These are phyloP conservation scores for Phalacrocorax aristotelis DNA, from an alignment of 2,113 vertebrate species.

Conservation along the genomic window DNA sequence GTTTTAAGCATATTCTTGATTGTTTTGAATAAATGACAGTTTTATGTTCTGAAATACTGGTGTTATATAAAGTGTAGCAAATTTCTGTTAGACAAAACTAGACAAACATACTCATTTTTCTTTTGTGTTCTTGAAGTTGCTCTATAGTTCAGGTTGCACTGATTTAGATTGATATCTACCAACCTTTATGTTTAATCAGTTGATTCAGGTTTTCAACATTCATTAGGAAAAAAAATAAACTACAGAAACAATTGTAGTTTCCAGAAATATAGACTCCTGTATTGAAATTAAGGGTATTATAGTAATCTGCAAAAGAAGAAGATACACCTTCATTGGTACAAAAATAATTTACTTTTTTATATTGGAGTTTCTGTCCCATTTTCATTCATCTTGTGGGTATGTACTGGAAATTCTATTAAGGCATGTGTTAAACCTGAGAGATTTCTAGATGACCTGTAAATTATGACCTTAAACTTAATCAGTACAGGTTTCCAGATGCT, in stretches of 20 bases:
- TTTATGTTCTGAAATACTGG: not conserved
- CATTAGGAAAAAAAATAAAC: not conserved
- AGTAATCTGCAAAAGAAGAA: not conserved
- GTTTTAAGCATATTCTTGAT: not conserved
- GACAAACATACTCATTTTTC: not conserved
- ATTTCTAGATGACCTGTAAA: not conserved
- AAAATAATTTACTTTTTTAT: not conserved
- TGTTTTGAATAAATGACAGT: not conserved
- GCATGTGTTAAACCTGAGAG: not conserved
- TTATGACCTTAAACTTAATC: not conserved
- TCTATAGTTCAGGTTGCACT: not conserved
- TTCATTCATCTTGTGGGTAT: not conserved
- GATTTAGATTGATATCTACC: not conserved
- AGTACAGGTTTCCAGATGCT: not conserved
- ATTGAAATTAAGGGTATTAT: not conserved
- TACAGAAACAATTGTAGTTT: not conserved
- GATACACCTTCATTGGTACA: not conserved
- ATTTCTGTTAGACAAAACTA: not conserved
- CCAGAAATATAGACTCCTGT: not conserved
- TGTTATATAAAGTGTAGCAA: not conserved
- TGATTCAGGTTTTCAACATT: not conserved
- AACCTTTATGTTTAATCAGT: not conserved
- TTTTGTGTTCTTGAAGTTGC: not conserved
- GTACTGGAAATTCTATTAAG: not conserved
- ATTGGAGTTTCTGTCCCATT: not conserved